Percentiles rank a stretch among this genome's conserved stretches.
Evolutionary conservation across 2,888 invertebrate genomes (phyloP).

Genomic region (Anarsia innoxiella): DNA sequence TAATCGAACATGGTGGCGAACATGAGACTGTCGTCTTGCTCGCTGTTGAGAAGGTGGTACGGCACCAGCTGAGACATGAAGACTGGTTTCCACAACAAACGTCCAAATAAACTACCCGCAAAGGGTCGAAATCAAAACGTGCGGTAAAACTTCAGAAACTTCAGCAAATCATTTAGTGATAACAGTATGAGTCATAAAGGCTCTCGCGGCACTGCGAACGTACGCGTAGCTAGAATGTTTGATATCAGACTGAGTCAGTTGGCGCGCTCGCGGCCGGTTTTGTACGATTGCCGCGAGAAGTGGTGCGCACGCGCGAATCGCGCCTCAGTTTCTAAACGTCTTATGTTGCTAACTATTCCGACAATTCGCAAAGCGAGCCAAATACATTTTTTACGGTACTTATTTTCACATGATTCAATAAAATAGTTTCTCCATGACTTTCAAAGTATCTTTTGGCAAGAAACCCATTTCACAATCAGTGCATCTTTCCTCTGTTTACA

Average conservation of each 20-base stretch:
- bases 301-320: slow-evolving; percentile 63
- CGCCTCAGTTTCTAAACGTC: slow-evolving; percentile 35
- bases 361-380: slow-evolving; percentile 59
- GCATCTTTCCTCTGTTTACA: no score
- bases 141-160: slow-evolving; percentile 43
- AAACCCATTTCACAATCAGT: no score
- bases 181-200: slow-evolving; percentile 64
- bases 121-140: slow-evolving; percentile 31
- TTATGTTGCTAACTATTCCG: slow-evolving; percentile 47
- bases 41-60: slow-evolving; percentile 61
- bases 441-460: slow-evolving; percentile 25
- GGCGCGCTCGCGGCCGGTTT: slow-evolving; percentile 61
- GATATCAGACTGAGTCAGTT: slow-evolving; percentile 71
- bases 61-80: slow-evolving; percentile 81
- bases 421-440: slow-evolving; percentile 53
- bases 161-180: slow-evolving; percentile 51
- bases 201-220: slow-evolving; percentile 46
- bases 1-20: slow-evolving; percentile 74
- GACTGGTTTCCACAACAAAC: slow-evolving; percentile 49
- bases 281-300: slow-evolving; percentile 55
- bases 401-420: slow-evolving; percentile 51
- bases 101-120: slow-evolving; percentile 49
- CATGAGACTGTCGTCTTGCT: slow-evolving; percentile 73
- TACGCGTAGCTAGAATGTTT: slow-evolving; percentile 65
- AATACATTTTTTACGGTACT: slow-evolving; percentile 40